Percentiles rank a stretch among this genome's conserved stretches.
Evolutionary conservation across 2,797 vertebrate species (phyloP).

Genomic region (Poeciliopsis infans): DNA sequence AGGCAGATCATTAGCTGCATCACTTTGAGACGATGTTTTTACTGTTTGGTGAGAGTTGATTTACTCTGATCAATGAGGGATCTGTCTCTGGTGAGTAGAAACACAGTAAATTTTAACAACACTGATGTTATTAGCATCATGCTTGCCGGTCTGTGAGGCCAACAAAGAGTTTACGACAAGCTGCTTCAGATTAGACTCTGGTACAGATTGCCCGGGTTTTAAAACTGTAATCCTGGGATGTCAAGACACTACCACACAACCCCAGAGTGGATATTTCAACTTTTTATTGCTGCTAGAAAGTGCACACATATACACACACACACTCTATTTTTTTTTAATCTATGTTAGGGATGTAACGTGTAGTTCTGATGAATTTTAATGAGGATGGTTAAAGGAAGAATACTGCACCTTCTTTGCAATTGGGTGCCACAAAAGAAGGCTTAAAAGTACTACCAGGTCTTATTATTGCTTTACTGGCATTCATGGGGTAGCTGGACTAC

Average conservation of each 20-base stretch:
- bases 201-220: constrained; percentile 63
- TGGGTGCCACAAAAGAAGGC: neutral
- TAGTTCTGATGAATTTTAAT: neutral
- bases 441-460: neutral
- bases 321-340: constrained; percentile 5
- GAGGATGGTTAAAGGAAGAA: neutral
- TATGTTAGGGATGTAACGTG: neutral
- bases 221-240: constrained; percentile 49
- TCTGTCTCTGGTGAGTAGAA: constrained; percentile 63
- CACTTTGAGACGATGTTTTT: constrained; percentile 71
- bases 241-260: constrained; percentile 38
- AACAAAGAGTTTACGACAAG: constrained; percentile 75
- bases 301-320: neutral
- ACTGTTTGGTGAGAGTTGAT: constrained; percentile 67
- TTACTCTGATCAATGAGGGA: constrained; percentile 72
- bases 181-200: constrained; percentile 67
- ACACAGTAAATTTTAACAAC: constrained; percentile 75
- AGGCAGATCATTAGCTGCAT: constrained; percentile 67
- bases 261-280: constrained; percentile 25
- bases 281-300: constrained; percentile 22
- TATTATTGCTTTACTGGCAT: neutral
- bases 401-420: neutral
- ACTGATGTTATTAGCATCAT: constrained; percentile 69
- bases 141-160: constrained; percentile 60
- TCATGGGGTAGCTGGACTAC: neutral